Base-by-base conservation (phyloP, 2,113 vertebrate genomes). In the Chloropsis hardwickii region DNA sequence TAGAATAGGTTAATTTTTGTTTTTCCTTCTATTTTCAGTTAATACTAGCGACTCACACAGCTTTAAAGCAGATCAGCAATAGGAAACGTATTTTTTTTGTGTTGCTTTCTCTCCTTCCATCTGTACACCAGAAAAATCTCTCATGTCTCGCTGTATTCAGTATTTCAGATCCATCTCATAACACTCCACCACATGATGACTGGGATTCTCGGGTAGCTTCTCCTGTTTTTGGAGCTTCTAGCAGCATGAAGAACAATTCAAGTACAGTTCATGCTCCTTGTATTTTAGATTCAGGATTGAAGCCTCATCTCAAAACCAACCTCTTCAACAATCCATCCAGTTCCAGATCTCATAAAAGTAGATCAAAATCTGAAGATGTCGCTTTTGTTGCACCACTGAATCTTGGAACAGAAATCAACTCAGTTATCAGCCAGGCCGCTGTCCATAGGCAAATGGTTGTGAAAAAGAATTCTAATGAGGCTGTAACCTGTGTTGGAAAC, bases 221-320 rank as follows among this genome's bases (percentile, higher is more conserved):
- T 89, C 98, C 98, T 86, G 97, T 98, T 66, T 98, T 98, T 95
- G 98, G 98, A 89, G 96, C 97, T 95, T 57, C 97, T 61, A 92
- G 94, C 74, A 95, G 44, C 62, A 0, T 96, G 87, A 98, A 97
- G 95, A 97, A 25, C 92, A 96, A 40, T 76, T 90, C 97, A 82
- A 98, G 95, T 58, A 94, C 96, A 76, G 97, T 91, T 96, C 90
- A 97, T 57, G 97, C 98, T 14, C 95, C 97, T 37, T 98, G 98
- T 81, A 90, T 98, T 61, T 96, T 98, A 91, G 96, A 98, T 61
- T 64, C 87, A 58, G 98, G 91, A 88, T 66, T 84, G 51, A 98
- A 97, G 83, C 86, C 17, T 72, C 93, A 85, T 84, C 50, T 97
- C 71, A 98, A 97, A 97, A 94, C 69, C 73, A 93, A 79, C 42